Evolutionary conservation across 2,113 vertebrate genomes (phyloP).

Genomic region (Actenoides hombroni): DNA sequence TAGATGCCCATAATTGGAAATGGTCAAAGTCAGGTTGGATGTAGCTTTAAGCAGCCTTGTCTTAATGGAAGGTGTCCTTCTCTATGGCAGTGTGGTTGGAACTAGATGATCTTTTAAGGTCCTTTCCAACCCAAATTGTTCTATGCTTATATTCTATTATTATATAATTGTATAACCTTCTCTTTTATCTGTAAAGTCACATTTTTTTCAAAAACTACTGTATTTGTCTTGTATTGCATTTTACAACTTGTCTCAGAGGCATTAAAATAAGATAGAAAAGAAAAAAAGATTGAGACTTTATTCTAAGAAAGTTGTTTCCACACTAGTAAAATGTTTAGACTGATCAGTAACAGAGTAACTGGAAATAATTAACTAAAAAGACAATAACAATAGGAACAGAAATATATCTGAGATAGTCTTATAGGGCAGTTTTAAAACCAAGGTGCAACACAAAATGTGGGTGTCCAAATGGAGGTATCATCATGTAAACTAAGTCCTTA

Average conservation of each 20-base stretch:
- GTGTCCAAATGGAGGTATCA: background rate
- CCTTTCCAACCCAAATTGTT: background rate
- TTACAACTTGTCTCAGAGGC: background rate
- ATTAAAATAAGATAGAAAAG: background rate
- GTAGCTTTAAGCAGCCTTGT: background rate
- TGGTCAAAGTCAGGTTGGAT: background rate
- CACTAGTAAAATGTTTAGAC: background rate
- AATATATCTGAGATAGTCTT: background rate
- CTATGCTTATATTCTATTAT: background rate
- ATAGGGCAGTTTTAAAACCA: background rate
- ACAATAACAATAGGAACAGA: background rate
- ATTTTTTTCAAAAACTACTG: background rate
- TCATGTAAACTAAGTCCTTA: background rate
- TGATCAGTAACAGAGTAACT: background rate
- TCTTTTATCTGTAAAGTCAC: background rate
- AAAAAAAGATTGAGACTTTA: background rate
- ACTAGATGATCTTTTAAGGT: background rate
- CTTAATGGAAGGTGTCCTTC: background rate
- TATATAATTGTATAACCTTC: background rate
- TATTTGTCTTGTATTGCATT: background rate
- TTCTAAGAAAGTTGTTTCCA: background rate
- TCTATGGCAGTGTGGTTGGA: accelerated
- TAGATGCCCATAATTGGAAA: background rate
- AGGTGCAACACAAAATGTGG: background rate
- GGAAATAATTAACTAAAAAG: background rate